Evolutionary conservation across 2,797 vertebrate species (phyloP).

Genomic region (Dermochelys coriacea): DNA sequence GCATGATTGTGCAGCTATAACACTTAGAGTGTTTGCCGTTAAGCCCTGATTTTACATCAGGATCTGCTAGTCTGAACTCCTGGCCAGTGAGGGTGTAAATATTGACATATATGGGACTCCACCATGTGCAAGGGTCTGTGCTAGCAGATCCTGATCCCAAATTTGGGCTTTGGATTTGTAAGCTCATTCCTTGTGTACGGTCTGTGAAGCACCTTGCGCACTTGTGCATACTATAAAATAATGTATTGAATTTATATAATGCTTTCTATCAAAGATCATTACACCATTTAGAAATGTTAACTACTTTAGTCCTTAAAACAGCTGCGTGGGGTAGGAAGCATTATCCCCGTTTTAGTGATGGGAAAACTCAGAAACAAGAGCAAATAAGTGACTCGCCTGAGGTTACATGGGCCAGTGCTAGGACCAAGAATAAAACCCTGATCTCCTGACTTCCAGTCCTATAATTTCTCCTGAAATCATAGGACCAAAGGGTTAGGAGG

Average conservation of each 20-base stretch:
- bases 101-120: conserved; percentile 17
- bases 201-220: background rate
- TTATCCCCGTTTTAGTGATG: background rate
- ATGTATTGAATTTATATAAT: background rate
- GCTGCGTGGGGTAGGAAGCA: background rate
- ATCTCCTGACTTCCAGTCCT: background rate
- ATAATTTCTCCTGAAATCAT: background rate
- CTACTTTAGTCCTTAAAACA: background rate
- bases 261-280: background rate
- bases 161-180: background rate
- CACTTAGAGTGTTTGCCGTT: rapidly evolving
- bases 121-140: background rate
- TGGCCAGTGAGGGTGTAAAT: background rate
- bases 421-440: background rate
- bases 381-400: background rate
- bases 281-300: background rate
- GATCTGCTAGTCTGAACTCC: background rate
- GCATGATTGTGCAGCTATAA: background rate
- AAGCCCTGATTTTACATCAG: background rate
- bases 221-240: background rate
- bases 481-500: too few species aligned
- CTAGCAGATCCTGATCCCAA: background rate
- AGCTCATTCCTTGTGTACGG: background rate
- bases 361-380: background rate
- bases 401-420: background rate